phyloP scores from a whole-genome alignment of 1,140 invertebrate species.

The Hesperophylax magnus region DNA sequence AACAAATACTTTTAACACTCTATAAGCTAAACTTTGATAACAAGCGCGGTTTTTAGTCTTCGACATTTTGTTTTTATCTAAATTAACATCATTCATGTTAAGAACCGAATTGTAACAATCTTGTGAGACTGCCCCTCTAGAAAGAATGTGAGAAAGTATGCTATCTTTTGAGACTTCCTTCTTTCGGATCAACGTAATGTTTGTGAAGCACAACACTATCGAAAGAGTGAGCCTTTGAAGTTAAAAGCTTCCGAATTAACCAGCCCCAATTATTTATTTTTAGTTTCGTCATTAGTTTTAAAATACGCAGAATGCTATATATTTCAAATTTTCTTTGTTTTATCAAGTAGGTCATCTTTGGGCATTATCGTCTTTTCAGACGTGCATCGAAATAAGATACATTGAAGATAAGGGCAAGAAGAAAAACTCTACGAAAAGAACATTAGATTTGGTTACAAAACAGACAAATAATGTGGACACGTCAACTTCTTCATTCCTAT shows the following conservation, averaged over 20 bases:
- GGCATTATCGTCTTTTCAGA: too few species aligned
- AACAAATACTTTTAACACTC: slow-evolving; percentile 58
- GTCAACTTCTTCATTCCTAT: slow-evolving; percentile 24
- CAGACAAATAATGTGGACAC: slow-evolving; percentile 22
- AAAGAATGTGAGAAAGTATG: slow-evolving; percentile 35
- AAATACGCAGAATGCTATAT: too few species aligned
- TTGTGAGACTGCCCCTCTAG: slow-evolving; percentile 49
- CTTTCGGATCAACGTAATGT: neutral
- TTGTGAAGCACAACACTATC: neutral
- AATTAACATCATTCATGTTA: slow-evolving; percentile 52
- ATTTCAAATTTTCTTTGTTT: too few species aligned
- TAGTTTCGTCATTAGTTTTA: too few species aligned
- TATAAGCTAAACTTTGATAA: slow-evolving; percentile 59
- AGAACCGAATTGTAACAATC: slow-evolving; percentile 25
- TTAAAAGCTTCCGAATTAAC: too few species aligned
- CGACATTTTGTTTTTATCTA: slow-evolving; percentile 57
- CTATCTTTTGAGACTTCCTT: neutral
- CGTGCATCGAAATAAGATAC: too few species aligned
- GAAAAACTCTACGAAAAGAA: too few species aligned
- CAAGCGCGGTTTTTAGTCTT: slow-evolving; percentile 57
- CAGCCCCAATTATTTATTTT: too few species aligned
- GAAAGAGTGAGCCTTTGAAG: too few species aligned
- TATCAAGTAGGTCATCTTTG: too few species aligned
- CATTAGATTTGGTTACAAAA: too few species aligned
- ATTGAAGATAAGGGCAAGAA: too few species aligned